Evolutionary conservation across 2,888 invertebrate genomes (phyloP), one percentile per base, ranked within the genome.

Genomic region (Tuta absoluta): DNA sequence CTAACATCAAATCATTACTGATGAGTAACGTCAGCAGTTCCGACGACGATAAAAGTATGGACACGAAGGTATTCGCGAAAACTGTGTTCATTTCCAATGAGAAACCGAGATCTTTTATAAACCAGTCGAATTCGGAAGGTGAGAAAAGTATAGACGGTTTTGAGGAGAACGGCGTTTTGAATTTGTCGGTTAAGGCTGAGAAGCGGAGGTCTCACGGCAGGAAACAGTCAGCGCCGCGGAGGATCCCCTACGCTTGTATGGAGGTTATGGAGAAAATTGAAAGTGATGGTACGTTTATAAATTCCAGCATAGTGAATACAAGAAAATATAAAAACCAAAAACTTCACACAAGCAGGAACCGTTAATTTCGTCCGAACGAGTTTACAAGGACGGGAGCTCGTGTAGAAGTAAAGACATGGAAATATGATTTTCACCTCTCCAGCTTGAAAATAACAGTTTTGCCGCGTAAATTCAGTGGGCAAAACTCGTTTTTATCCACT

Each of bases 221-320:
- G 68, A 91, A 91, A 45, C 91, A 91, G 74, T 71, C 85, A 2
- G 90, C 89, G 67, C 91, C 91, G 0, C 65, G 87, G n/a, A 74
- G 90, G 68, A 86, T 91, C n/a, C 72, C 87, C 19, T 76, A 74
- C 33, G 76, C 75, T 0, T 81, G 41, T 14, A 41, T 41, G 41
- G 41, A 41, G n/a, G 41, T 73, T 23, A 66, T 76, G 11, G 84
- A 28, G 14, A 48, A 23, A 11, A 24, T 57, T 28, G 59, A 89
- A 63, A 76, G 71, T 69, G 81, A 87, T 68, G 89, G 91, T 90
- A 28, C 70, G 83, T 75, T n/a, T n/a, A n/a, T n/a, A n/a, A 45
- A 45, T n/a, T 3, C 45, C 45, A 45, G 4, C n/a, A 8, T 45
- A 33, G 63, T 28, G 12, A 38, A 17, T 48, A 38, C 28, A 28